Evolutionary conservation across 2,797 vertebrate species (phyloP).

Genomic region (Enoplosus armatus): DNA sequence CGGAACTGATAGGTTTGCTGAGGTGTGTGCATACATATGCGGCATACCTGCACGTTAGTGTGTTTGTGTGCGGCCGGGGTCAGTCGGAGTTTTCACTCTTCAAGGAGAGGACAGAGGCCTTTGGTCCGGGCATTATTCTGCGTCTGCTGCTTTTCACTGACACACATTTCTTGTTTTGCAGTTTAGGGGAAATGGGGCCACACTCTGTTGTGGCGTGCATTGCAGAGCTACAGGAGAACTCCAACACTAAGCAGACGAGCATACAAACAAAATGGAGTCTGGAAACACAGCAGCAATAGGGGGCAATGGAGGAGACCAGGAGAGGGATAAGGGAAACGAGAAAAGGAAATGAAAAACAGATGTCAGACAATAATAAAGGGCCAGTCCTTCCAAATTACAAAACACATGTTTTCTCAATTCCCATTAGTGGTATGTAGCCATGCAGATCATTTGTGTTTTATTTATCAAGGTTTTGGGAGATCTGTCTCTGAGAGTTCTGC

Average conservation of each 20-base stretch:
- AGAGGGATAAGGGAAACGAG: background rate
- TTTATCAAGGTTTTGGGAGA: background rate
- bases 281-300: constrained; percentile 24
- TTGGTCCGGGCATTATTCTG: background rate
- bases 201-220: constrained; percentile 29
- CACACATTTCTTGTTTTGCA: constrained; percentile 42
- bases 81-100: background rate
- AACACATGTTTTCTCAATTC: background rate
- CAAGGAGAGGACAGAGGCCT: background rate
- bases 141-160: constrained; percentile 40
- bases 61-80: background rate
- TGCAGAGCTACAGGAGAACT: constrained; percentile 37
- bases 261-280: constrained; percentile 69
- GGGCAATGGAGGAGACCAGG: background rate
- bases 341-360: constrained; percentile 9
- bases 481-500: background rate
- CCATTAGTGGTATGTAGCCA: background rate
- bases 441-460: background rate
- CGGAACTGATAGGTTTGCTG: background rate
- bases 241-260: constrained; percentile 39
- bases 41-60: background rate
- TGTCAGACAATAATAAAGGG: background rate
- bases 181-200: constrained; percentile 48
- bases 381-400: background rate
- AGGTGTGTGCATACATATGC: background rate